phyloP scores from a whole-genome alignment of 2,113 vertebrate genomes.

The Oxygymnocypris stewartii region DNA sequence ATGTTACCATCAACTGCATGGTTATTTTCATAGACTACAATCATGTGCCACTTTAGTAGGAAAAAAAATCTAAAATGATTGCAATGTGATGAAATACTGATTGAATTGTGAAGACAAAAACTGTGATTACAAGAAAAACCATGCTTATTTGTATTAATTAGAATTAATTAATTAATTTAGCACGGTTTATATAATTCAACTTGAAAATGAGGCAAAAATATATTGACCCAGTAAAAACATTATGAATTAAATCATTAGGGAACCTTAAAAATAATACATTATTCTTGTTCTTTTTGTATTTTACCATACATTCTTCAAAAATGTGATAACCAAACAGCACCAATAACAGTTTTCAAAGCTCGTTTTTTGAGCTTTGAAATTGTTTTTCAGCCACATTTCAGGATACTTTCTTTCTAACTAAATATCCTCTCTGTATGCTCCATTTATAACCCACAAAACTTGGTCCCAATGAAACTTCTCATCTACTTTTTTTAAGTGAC shows the following conservation, averaged over 20 bases:
- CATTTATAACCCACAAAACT: neutral
- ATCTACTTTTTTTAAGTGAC: constrained; percentile 41
- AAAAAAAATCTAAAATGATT: neutral
- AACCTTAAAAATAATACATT: neutral
- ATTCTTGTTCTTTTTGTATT: neutral
- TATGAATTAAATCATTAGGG: neutral
- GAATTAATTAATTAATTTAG: neutral
- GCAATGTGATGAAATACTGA: neutral
- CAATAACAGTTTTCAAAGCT: neutral
- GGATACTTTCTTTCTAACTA: constrained; percentile 5
- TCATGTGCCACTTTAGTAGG: neutral
- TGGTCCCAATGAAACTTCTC: constrained; percentile 15
- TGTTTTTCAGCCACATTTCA: neutral
- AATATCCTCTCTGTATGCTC: neutral
- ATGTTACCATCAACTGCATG: neutral
- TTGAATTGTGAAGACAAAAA: neutral
- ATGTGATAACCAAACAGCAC: neutral
- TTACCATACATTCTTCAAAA: neutral
- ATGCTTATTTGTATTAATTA: neutral
- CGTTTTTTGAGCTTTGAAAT: too few relatives aligned
- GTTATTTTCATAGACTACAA: neutral
- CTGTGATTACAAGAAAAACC: neutral
- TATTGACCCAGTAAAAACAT: neutral
- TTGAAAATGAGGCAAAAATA: neutral
- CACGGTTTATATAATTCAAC: neutral